A percentile compares a stretch with the other conserved stretches of the same genome.
These are phyloP conservation scores for Synergus itoensis DNA, from an alignment of 2,888 invertebrate genomes.

Conservation along the genomic window DNA sequence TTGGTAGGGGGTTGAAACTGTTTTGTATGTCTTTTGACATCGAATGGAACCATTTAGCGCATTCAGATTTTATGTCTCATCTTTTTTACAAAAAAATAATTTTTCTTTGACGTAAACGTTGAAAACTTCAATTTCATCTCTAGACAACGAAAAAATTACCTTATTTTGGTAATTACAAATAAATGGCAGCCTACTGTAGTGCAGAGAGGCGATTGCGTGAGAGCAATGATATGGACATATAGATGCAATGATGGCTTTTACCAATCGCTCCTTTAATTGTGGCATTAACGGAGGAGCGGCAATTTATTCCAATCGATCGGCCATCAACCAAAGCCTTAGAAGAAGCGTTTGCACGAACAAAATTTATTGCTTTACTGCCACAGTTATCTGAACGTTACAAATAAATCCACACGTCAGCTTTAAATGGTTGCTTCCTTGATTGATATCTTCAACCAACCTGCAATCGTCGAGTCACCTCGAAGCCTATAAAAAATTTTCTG, in stretches of 20 bases:
- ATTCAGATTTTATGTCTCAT: too few species aligned
- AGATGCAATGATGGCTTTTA: conserved; percentile 48
- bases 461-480: conserved; percentile 33
- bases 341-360: conserved; percentile 57
- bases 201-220: conserved; percentile 52
- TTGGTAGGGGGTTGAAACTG: too few species aligned
- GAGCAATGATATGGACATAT: conserved; percentile 48
- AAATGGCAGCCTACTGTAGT: conserved; percentile 13
- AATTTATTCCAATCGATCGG: conserved; percentile 71
- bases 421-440: conserved; percentile 38
- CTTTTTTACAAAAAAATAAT: too few species aligned
- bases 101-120: too few species aligned
- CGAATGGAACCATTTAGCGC: too few species aligned
- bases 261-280: conserved; percentile 64
- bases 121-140: too few species aligned
- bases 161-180: background rate
- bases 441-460: conserved; percentile 31
- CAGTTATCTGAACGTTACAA: conserved; percentile 41
- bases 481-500: conserved; percentile 4
- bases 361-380: conserved; percentile 49
- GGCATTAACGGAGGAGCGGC: conserved; percentile 66
- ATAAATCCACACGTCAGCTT: conserved; percentile 44
- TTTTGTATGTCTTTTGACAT: too few species aligned
- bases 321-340: conserved; percentile 65
- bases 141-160: too few species aligned